Evolutionary conservation across 2,797 vertebrate species (phyloP).

Genomic region (Acanthurus tractus): DNA sequence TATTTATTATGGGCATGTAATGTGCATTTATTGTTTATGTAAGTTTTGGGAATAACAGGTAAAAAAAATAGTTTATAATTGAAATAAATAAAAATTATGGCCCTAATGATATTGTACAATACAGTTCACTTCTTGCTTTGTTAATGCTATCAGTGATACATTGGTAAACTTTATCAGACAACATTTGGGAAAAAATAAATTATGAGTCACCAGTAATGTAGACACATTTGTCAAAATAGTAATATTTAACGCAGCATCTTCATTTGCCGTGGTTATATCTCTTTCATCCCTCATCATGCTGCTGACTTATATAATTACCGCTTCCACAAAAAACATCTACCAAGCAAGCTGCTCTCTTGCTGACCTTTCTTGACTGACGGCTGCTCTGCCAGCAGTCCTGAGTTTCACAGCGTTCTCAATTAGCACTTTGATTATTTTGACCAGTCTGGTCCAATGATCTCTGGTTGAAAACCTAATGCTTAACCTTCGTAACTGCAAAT

Average conservation of each 20-base stretch:
- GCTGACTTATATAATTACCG: not conserved
- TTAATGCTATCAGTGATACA: too few species aligned
- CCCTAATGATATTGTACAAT: too few species aligned
- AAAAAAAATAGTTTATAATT: too few species aligned
- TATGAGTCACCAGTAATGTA: too few species aligned
- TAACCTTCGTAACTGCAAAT: constrained; percentile 63
- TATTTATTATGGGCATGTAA: too few species aligned
- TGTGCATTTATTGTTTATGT: too few species aligned
- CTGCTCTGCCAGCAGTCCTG: constrained; percentile 36
- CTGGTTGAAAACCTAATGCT: constrained; percentile 57
- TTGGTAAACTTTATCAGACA: too few species aligned
- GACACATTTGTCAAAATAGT: not conserved
- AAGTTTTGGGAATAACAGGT: too few species aligned
- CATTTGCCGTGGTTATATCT: constrained; percentile 12
- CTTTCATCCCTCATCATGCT: constrained; percentile 4
- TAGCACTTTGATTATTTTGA: constrained; percentile 67
- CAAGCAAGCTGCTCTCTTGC: constrained; percentile 39
- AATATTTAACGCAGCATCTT: constrained; percentile 13
- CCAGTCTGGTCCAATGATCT: constrained; percentile 55
- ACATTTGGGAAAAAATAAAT: too few species aligned
- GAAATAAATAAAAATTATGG: too few species aligned
- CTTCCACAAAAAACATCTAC: constrained; percentile 17
- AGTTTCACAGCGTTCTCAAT: constrained; percentile 58
- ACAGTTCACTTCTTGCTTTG: too few species aligned
- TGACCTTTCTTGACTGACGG: constrained; percentile 71